Percentiles rank a stretch among this genome's conserved stretches.
phyloP scores from a whole-genome alignment of 2,888 invertebrate genomes.

The Bugula neritina region DNA sequence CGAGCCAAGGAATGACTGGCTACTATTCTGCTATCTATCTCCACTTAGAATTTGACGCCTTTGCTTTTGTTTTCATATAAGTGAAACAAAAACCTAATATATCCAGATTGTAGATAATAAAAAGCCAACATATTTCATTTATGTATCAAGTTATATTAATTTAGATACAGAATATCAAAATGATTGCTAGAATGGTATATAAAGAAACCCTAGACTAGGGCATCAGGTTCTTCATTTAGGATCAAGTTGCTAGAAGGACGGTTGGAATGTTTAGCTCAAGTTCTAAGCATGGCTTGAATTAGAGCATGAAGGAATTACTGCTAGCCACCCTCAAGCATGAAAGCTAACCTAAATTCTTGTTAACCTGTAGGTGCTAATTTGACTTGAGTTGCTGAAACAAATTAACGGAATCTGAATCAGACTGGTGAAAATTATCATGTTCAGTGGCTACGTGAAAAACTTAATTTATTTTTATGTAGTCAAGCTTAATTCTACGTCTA shows the following conservation, averaged over 20 bases:
- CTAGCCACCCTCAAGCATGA: no score
- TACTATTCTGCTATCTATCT: no score
- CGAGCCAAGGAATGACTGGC: no score
- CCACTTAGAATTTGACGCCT: neutral
- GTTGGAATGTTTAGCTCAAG: neutral
- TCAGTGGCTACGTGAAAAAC: no score
- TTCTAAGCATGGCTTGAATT: no score
- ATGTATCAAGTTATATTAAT: neutral
- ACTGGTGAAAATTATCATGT: neutral
- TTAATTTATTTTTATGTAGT: no score
- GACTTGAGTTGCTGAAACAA: neutral
- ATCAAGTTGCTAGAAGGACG: neutral
- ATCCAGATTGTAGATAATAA: slow-evolving; percentile 1
- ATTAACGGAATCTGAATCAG: neutral
- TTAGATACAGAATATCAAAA: slow-evolving; percentile 15
- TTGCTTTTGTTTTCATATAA: slow-evolving; percentile 17
- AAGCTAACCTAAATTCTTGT: no score
- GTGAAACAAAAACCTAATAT: slow-evolving; percentile 22
- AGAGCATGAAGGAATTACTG: no score
- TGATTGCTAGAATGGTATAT: neutral
- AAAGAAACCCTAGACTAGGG: neutral
- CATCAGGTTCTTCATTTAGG: neutral
- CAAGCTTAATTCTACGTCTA: no score
- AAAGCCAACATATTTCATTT: slow-evolving; percentile 3
- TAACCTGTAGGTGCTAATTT: neutral